A percentile compares a stretch with the other conserved stretches of the same genome.
These are phyloP conservation scores for Drosophila kepulauana DNA, from an alignment of 1,140 invertebrate genomes.

Conservation along the genomic window DNA sequence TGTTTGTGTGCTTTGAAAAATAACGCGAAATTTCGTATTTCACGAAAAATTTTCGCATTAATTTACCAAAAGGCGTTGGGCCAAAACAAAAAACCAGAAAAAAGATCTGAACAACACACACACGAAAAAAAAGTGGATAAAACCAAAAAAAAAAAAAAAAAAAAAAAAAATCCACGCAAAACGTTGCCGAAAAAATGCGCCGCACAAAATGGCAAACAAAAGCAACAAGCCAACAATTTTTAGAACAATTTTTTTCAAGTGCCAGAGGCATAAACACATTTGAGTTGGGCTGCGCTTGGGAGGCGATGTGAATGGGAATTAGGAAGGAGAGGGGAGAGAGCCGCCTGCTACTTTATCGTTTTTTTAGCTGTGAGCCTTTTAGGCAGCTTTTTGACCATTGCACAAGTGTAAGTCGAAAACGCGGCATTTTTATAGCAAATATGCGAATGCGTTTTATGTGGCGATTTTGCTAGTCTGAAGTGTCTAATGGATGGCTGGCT, in stretches of 20 bases:
- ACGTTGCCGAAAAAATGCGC: constrained; percentile 52
- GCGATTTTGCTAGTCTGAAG: constrained; percentile 35
- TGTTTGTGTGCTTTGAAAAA: constrained; percentile 62
- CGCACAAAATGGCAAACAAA: constrained; percentile 79
- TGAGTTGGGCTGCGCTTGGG: constrained; percentile 35
- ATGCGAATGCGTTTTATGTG: constrained; percentile 33
- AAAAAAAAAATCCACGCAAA: constrained; percentile 24
- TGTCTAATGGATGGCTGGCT: constrained; percentile 14
- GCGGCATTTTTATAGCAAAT: constrained; percentile 42
- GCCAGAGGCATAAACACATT: constrained; percentile 64
- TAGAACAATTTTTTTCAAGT: constrained; percentile 77
- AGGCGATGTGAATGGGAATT: neutral
- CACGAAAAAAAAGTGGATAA: constrained; percentile 16
- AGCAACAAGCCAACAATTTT: constrained; percentile 82
- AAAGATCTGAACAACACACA: constrained; percentile 31
- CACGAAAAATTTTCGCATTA: constrained; percentile 81
- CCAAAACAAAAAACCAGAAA: constrained; percentile 77
- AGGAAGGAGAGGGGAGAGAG: neutral
- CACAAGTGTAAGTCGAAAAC: constrained; percentile 53
- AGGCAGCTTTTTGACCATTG: constrained; percentile 47
- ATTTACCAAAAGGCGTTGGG: constrained; percentile 82
- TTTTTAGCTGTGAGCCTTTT: constrained; percentile 46
- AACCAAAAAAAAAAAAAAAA: constrained; percentile 11
- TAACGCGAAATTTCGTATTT: constrained; percentile 82
- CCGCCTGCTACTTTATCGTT: constrained; percentile 54